A percentile compares a stretch with the other conserved stretches of the same genome.
Conservation (phyloP, 2,797 vertebrate species). For the Parauchenoglanis ngamensis region DNA sequence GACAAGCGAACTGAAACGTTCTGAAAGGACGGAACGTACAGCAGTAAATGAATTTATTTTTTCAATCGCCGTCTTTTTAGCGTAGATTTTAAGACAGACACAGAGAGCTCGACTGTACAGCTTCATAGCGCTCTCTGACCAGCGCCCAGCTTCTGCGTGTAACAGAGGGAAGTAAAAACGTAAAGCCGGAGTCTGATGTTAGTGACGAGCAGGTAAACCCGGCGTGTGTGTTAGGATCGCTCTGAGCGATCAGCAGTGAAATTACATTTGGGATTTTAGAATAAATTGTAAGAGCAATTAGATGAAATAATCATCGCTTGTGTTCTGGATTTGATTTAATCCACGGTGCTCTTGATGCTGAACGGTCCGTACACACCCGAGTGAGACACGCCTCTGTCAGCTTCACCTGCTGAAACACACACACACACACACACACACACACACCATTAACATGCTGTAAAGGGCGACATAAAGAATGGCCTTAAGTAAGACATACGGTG, state of each 20-base stretch:
- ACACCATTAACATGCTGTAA: neutral
- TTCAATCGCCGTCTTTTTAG: neutral
- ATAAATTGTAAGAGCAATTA: neutral
- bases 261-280: neutral
- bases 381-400: neutral
- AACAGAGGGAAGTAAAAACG: neutral
- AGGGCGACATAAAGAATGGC: neutral
- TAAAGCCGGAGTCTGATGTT: neutral
- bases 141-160: neutral
- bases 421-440: slow-evolving; percentile 9
- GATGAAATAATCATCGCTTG: neutral
- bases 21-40: too few relatives aligned
- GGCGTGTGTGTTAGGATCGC: neutral
- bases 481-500: neutral
- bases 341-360: neutral
- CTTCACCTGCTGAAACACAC: neutral
- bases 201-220: neutral
- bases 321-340: neutral
- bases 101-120: neutral
- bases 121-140: neutral
- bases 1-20: neutral
- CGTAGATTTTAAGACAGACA: neutral
- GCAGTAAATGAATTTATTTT: neutral
- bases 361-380: neutral
- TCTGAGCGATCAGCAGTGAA: neutral